Conservation (phyloP, 1,140 invertebrate genomes). For the Platyura marginata region DNA sequence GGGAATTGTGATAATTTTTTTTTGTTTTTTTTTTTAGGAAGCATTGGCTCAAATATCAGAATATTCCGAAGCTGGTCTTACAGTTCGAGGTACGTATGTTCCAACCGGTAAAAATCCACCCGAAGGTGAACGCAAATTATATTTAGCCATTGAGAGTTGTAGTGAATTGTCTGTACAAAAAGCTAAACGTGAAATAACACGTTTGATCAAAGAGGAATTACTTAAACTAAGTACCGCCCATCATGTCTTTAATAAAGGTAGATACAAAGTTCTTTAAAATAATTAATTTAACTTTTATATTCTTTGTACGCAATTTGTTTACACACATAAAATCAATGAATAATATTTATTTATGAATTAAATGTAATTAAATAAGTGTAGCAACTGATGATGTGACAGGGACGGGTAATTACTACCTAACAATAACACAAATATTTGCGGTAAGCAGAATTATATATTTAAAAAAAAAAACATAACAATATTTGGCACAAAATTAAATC, state of each 20-base stretch:
- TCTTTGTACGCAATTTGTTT: not conserved
- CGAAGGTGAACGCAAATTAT: constrained; percentile 92
- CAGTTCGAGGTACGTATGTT: constrained; percentile 94
- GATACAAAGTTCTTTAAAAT: constrained; percentile 85
- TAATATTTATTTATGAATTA: too few relatives aligned
- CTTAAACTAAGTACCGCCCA: constrained; percentile 74
- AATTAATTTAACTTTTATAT: not conserved
- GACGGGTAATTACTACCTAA: too few relatives aligned
- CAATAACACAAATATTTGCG: too few relatives aligned
- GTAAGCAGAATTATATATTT: too few relatives aligned
- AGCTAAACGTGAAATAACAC: constrained; percentile 95
- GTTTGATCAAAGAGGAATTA: constrained; percentile 94
- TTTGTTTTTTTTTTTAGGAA: constrained; percentile 41
- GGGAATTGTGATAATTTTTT: constrained; percentile 3
- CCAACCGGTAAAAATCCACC: constrained; percentile 72
- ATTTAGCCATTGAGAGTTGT: constrained; percentile 96
- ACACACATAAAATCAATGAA: too few relatives aligned
- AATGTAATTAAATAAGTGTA: too few relatives aligned
- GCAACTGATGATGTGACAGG: too few relatives aligned
- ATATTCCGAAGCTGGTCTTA: constrained; percentile 97
- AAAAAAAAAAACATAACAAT: too few relatives aligned
- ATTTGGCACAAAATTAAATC: too few relatives aligned
- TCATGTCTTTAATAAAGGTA: constrained; percentile 74
- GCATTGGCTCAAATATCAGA: constrained; percentile 95
- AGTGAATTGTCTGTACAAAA: constrained; percentile 93